These are phyloP conservation scores for Forbesichthys papilliferus DNA, from an alignment of 2,113 vertebrate genomes.

Conservation along the genomic window DNA sequence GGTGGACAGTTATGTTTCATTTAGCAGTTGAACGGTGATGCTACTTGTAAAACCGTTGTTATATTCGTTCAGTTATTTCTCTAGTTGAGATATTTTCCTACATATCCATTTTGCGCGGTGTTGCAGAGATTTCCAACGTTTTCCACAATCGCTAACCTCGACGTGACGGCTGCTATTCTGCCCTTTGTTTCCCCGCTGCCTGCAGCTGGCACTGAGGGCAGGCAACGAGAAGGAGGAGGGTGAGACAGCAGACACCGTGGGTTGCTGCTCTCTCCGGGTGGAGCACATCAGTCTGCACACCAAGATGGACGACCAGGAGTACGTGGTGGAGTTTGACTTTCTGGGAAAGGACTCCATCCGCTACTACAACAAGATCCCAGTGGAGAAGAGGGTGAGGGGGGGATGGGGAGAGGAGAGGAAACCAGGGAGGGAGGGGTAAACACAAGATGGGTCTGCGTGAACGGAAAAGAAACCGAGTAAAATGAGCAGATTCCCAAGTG, in stretches of 20 bases:
- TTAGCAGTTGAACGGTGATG: no score
- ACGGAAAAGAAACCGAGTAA: background rate
- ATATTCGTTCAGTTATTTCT: no score
- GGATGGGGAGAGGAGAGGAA: background rate
- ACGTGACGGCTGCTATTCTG: no score
- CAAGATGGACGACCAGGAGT: constrained; percentile 92
- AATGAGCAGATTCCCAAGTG: no score
- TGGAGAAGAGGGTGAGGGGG: constrained; percentile 91
- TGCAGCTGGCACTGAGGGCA: constrained; percentile 91
- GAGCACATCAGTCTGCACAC: constrained; percentile 92
- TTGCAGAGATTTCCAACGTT: no score
- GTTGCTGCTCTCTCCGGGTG: constrained; percentile 93
- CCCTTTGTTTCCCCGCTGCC: background rate
- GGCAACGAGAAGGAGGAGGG: constrained; percentile 98
- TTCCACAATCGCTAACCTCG: no score
- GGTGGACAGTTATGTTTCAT: no score
- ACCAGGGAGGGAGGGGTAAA: background rate
- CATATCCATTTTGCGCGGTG: no score
- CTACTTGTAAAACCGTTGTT: no score
- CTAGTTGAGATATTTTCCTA: no score
- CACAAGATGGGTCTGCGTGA: background rate
- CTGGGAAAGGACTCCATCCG: constrained; percentile 96
- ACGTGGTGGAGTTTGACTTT: constrained; percentile 96
- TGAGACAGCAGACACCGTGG: constrained; percentile 94
- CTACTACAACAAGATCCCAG: constrained; percentile 97